These are phyloP conservation scores for Patella pellucida DNA, from an alignment of 2,888 invertebrate genomes.

Conservation along the genomic window DNA sequence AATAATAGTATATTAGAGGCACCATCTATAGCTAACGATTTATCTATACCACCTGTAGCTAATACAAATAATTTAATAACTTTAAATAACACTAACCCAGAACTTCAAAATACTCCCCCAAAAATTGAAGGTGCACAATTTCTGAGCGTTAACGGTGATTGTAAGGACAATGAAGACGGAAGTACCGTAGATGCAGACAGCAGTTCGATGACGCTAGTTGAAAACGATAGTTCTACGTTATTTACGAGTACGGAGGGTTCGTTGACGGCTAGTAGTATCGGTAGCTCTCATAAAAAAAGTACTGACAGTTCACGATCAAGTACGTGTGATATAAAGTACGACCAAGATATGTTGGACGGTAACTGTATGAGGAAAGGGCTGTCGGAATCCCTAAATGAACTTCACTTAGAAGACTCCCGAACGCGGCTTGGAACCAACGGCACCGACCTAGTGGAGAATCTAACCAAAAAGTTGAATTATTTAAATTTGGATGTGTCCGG, in stretches of 20 bases:
- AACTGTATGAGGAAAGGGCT: background rate
- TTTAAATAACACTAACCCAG: background rate
- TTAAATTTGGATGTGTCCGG: background rate
- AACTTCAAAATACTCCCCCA: background rate
- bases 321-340: background rate
- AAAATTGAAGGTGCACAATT: background rate
- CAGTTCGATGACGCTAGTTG: background rate
- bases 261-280: background rate
- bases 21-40: background rate
- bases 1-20: background rate
- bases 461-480: constrained; percentile 3
- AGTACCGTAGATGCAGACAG: background rate
- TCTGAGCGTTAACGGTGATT: background rate
- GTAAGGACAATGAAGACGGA: background rate
- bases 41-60: background rate
- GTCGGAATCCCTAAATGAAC: background rate
- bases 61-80: constrained; percentile 1
- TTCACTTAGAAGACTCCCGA: background rate
- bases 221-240: background rate
- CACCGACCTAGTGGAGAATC: background rate
- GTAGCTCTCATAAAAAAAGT: background rate
- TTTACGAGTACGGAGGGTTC: constrained; percentile 4
- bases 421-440: background rate
- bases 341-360: background rate
- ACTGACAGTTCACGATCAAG: background rate